phyloP scores from a whole-genome alignment of 2,797 vertebrate genomes.

The Pseudochromis fuscus region DNA sequence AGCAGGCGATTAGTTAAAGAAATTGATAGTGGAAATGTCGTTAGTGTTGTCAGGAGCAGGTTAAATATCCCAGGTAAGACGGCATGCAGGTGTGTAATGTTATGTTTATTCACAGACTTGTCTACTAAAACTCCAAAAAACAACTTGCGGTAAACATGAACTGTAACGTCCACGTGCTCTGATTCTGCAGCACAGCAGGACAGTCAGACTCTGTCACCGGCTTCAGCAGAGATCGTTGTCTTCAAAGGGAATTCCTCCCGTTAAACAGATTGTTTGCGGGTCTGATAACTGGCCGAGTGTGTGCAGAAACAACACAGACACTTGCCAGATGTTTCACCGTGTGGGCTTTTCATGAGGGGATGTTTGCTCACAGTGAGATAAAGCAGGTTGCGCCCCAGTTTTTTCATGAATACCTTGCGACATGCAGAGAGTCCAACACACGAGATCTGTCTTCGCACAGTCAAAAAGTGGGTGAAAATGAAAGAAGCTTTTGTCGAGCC shows the following conservation, averaged over 20 bases:
- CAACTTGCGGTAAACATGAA: conserved; percentile 23
- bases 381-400: conserved; percentile 27
- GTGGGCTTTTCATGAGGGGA: conserved; percentile 13
- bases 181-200: conserved; percentile 32
- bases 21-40: conserved; percentile 1
- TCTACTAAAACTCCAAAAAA: conserved; percentile 24
- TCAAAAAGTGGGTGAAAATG: neutral
- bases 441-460: neutral
- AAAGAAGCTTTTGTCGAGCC: neutral
- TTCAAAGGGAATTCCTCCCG: conserved; percentile 50
- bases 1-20: conserved; percentile 18
- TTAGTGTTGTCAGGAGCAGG: conserved; percentile 30
- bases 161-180: conserved; percentile 24
- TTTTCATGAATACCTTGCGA: conserved; percentile 7
- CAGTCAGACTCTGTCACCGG: conserved; percentile 4
- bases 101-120: conserved; percentile 57
- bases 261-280: conserved; percentile 43
- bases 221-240: conserved; percentile 41
- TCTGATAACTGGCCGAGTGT: conserved; percentile 20
- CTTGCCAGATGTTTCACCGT: conserved; percentile 42
- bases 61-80: conserved; percentile 35
- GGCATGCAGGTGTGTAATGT: conserved; percentile 14
- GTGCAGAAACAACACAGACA: conserved; percentile 28
- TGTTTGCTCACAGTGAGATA: conserved; percentile 47
- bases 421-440: neutral